phyloP scores from a whole-genome alignment of 2,797 vertebrate genomes.

The Cheirogaleus major region DNA sequence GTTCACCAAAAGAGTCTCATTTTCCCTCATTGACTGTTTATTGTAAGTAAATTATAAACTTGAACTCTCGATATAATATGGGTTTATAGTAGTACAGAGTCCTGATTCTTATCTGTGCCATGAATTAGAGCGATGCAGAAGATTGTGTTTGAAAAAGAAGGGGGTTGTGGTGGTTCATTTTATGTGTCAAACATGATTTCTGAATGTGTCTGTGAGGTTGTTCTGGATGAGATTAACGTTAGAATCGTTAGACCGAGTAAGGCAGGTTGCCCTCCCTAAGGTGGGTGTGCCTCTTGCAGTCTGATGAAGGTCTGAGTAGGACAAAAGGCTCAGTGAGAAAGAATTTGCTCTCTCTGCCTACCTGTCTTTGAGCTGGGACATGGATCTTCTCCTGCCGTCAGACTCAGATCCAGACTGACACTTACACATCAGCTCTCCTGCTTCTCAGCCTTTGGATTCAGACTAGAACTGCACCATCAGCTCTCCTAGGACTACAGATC shows the following conservation, averaged over 20 bases:
- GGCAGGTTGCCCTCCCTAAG: not conserved
- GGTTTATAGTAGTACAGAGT: not conserved
- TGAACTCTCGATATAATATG: not conserved
- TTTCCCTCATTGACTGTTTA: not conserved
- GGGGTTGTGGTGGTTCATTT: not conserved
- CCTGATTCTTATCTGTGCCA: not conserved
- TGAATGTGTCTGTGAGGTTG: not conserved
- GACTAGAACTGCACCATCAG: not conserved
- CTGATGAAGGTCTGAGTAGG: no score
- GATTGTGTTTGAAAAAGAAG: not conserved
- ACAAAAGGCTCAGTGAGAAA: not conserved
- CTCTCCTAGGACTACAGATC: not conserved
- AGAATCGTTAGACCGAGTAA: not conserved
- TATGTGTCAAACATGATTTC: not conserved
- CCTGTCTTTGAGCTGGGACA: not conserved
- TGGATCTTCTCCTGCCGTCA: not conserved
- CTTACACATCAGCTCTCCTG: not conserved
- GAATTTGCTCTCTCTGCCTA: not conserved
- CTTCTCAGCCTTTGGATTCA: not conserved
- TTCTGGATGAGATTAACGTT: not conserved
- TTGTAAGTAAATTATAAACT: not conserved
- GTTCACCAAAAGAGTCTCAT: constrained; percentile 11
- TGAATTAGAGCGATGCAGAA: not conserved
- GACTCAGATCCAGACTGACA: not conserved
- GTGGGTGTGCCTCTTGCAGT: not conserved